phyloP scores from a whole-genome alignment of 2,888 invertebrate species.

The Dorcus parallelipipedus region DNA sequence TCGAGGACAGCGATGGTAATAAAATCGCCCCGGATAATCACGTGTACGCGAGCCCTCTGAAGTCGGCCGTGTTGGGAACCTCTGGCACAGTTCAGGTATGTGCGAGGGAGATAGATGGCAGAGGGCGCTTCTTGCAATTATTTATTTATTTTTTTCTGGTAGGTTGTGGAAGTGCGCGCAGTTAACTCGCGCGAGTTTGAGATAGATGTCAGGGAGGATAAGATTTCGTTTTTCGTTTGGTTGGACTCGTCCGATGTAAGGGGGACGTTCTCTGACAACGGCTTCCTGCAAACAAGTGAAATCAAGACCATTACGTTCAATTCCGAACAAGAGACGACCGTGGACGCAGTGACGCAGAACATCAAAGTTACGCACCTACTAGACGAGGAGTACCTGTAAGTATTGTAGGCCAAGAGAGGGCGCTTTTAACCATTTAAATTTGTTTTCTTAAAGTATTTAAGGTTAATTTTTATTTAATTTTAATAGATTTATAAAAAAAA shows the following conservation, averaged over 20 bases:
- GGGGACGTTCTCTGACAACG: conserved; percentile 75
- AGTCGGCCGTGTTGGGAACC: conserved; percentile 48
- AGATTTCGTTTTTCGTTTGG: conserved; percentile 68
- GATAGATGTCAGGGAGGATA: conserved; percentile 49
- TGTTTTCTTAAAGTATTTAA: too few species aligned
- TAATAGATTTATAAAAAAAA: background rate
- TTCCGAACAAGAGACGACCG: conserved; percentile 25
- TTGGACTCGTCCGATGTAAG: conserved; percentile 53
- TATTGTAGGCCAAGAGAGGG: background rate
- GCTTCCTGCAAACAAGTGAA: conserved; percentile 51
- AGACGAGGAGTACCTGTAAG: conserved; percentile 13
- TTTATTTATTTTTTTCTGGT: background rate
- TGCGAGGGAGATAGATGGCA: conserved; percentile 5
- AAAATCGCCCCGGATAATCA: conserved; percentile 62
- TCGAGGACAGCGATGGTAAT: conserved; percentile 50
- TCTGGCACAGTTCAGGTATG: too few species aligned
- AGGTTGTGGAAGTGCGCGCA: conserved; percentile 25
- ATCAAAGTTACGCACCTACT: conserved; percentile 23
- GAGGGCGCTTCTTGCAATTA: conserved; percentile 14
- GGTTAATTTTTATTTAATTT: background rate
- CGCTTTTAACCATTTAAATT: background rate
- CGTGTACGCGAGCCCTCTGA: conserved; percentile 61
- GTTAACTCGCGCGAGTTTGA: conserved; percentile 30
- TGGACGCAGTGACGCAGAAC: conserved; percentile 27
- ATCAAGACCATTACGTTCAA: conserved; percentile 34